These are phyloP conservation scores for Euwallacea fornicatus DNA, from an alignment of 1,140 invertebrate genomes.

Conservation along the genomic window DNA sequence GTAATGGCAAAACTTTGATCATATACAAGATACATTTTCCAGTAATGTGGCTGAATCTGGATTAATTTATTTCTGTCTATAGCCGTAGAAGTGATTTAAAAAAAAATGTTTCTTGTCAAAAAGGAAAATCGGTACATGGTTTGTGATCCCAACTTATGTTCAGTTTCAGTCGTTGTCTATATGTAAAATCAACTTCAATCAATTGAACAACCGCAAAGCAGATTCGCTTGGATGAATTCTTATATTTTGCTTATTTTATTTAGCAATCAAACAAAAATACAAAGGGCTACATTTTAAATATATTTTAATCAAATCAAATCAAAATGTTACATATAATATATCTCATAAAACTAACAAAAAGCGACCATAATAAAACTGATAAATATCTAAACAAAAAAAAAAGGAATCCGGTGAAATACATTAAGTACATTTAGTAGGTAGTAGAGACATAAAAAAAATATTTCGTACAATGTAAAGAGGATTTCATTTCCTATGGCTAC, in stretches of 20 bases:
- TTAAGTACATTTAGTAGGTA: conserved; percentile 39
- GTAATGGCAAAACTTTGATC: no score
- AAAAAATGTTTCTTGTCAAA: no score
- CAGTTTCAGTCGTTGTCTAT: no score
- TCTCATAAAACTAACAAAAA: conserved; percentile 41
- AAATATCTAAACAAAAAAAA: conserved; percentile 33
- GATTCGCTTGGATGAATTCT: no score
- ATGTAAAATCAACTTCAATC: no score
- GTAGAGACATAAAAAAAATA: conserved; percentile 33
- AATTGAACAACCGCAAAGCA: no score
- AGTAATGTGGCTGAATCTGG: no score
- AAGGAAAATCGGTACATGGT: no score
- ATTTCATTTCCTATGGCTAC: conserved; percentile 28
- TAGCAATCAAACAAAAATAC: background rate
- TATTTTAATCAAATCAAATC: conserved; percentile 40
- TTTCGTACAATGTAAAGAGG: conserved; percentile 26
- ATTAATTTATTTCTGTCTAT: no score
- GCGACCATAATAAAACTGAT: conserved; percentile 39
- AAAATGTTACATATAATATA: conserved; percentile 43
- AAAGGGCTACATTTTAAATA: conserved; percentile 9
- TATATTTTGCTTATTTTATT: background rate
- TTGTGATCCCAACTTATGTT: no score
- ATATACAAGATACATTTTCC: no score
- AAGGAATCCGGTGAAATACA: conserved; percentile 30
- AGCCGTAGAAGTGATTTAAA: no score